Conservation (phyloP, 2,888 invertebrate genomes). For the Punctoribates punctum region DNA sequence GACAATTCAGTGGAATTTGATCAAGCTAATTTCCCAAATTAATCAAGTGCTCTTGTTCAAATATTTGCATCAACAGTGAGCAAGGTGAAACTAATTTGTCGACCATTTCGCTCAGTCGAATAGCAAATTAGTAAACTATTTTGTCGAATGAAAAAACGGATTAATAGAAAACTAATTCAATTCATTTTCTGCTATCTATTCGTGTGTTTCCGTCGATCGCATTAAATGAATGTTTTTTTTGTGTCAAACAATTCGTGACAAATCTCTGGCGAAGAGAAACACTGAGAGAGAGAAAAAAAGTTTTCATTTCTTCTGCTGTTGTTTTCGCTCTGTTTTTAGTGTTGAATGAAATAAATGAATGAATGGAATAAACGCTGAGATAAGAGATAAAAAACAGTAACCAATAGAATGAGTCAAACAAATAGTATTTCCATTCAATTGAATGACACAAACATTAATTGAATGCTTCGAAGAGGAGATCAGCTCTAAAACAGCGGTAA, state of each 20-base stretch:
- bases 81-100: too few species aligned
- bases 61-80: too few species aligned
- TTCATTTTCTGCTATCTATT: background rate
- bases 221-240: background rate
- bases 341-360: too few species aligned
- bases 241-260: background rate
- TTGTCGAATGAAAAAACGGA: too few species aligned
- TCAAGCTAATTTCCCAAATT: too few species aligned
- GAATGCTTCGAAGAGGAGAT: background rate
- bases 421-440: background rate
- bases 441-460: conserved; percentile 13
- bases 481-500: background rate
- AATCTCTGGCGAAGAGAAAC: background rate
- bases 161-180: background rate
- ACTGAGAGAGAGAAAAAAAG: background rate
- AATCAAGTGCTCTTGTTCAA: too few species aligned
- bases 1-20: too few species aligned
- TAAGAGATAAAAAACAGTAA: background rate
- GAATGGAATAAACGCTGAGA: background rate
- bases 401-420: too few species aligned
- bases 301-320: background rate
- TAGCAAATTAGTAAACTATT: too few species aligned
- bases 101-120: too few species aligned
- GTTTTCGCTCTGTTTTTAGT: too few species aligned
- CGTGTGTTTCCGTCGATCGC: background rate